These are phyloP conservation scores for Onychomys leucogaster DNA, from an alignment of 2,797 vertebrate genomes.

Conservation along the genomic window DNA sequence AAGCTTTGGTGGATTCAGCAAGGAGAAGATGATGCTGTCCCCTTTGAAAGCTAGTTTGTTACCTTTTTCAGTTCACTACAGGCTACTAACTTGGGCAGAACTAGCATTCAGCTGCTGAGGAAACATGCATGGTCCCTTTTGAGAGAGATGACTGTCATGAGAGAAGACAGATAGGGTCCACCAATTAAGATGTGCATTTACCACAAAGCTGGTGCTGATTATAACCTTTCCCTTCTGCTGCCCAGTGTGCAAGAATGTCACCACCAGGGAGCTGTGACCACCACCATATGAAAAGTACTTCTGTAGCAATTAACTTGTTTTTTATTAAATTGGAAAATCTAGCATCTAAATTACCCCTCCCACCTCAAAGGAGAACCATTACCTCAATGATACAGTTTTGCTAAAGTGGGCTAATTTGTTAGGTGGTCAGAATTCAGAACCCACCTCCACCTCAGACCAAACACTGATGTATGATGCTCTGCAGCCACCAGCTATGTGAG, in stretches of 20 bases:
- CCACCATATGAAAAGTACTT: neutral
- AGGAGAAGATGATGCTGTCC: rapidly evolving
- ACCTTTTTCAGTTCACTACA: neutral
- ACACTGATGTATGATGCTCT: rapidly evolving
- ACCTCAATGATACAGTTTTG: neutral
- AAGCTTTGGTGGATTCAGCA: neutral
- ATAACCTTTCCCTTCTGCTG: neutral
- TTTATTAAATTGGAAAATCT: neutral
- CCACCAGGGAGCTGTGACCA: neutral
- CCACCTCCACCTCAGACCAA: rapidly evolving
- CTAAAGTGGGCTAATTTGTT: neutral
- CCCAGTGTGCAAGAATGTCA: neutral
- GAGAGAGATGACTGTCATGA: neutral
- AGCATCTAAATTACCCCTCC: neutral
- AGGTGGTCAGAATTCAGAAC: neutral
- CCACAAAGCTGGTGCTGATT: neutral
- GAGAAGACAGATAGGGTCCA: neutral
- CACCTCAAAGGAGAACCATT: neutral
- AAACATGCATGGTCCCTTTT: neutral
- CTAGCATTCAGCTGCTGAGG: neutral
- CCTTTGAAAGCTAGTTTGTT: neutral
- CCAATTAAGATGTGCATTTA: neutral
- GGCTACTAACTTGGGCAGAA: neutral
- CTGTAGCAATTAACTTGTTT: neutral
- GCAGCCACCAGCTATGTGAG: rapidly evolving